Evolutionary conservation across 2,797 vertebrate species (phyloP).

Genomic region (Streptopelia turtur): DNA sequence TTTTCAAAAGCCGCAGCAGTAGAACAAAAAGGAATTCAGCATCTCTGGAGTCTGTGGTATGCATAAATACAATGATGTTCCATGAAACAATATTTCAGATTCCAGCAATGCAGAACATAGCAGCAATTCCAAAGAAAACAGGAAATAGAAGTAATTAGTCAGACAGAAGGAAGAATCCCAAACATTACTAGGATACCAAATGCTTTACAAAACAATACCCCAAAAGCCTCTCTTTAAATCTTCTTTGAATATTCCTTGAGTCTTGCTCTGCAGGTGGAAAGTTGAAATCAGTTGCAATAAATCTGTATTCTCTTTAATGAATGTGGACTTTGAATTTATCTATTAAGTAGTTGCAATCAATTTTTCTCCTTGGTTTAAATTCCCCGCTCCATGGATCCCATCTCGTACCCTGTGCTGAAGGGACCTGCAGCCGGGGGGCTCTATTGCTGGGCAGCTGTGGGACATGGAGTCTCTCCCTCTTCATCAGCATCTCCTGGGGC

Average conservation of each 20-base stretch:
- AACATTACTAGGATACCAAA: slow-evolving; percentile 10
- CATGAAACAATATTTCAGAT: slow-evolving; percentile 60
- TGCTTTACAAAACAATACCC: not conserved
- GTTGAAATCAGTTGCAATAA: not conserved
- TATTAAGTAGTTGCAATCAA: not conserved
- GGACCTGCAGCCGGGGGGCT: not conserved
- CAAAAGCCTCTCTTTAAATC: not conserved
- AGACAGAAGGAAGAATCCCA: slow-evolving; percentile 48
- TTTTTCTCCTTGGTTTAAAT: not conserved
- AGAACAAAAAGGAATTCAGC: not conserved
- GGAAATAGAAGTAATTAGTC: slow-evolving; percentile 57
- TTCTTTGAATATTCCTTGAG: not conserved
- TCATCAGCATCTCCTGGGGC: not conserved
- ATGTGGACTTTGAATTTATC: not conserved
- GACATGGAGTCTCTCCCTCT: not conserved
- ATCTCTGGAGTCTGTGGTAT: slow-evolving; percentile 55
- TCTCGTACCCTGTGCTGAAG: not conserved
- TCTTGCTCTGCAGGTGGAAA: not conserved
- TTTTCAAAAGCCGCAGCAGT: not conserved
- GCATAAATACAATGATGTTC: slow-evolving; percentile 36
- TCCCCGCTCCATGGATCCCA: fast-evolving
- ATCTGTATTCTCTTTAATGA: not conserved
- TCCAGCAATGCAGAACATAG: slow-evolving; percentile 54
- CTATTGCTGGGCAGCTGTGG: fast-evolving
- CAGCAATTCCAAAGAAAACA: slow-evolving; percentile 60